A percentile compares a stretch with the other conserved stretches of the same genome.
These are phyloP conservation scores for Microcebus ravelobensis DNA, from an alignment of 2,113 vertebrate genomes.

Conservation along the genomic window DNA sequence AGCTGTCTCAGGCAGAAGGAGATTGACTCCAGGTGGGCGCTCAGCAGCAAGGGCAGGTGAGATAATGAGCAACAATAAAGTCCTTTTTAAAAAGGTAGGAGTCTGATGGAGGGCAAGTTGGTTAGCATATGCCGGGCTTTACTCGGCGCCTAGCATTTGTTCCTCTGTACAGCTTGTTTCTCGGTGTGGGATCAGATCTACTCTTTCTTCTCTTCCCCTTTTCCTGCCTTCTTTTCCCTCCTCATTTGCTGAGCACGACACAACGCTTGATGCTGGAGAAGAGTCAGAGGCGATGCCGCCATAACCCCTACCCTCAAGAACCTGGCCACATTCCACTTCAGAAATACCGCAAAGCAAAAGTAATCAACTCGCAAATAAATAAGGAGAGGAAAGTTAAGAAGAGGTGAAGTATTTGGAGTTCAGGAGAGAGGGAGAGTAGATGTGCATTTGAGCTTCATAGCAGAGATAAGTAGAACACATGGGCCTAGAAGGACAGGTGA, in stretches of 20 bases:
- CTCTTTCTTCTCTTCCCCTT: background rate
- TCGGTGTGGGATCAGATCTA: background rate
- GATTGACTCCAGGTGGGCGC: conserved; percentile 13
- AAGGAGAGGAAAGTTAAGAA: too few relatives aligned
- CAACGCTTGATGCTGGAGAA: background rate
- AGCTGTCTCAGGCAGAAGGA: conserved; percentile 68
- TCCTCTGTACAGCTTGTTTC: conserved; percentile 15
- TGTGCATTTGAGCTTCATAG: background rate
- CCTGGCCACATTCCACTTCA: background rate
- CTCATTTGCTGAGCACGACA: background rate
- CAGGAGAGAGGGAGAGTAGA: too few relatives aligned
- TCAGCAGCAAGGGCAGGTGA: conserved; percentile 47
- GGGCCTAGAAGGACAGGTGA: background rate
- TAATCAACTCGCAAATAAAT: background rate
- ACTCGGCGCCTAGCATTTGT: background rate
- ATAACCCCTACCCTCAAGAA: background rate
- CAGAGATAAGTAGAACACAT: background rate
- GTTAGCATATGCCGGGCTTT: background rate
- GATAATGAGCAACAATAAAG: conserved; percentile 35
- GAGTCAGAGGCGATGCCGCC: background rate
- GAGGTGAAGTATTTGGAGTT: too few relatives aligned
- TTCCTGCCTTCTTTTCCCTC: background rate
- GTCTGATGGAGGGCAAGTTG: background rate
- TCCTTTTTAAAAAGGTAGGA: background rate
- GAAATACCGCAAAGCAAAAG: background rate